Percentiles rank a stretch among this genome's conserved stretches.
phyloP scores from a whole-genome alignment of 2,888 invertebrate species.

The Orgyia antiqua region DNA sequence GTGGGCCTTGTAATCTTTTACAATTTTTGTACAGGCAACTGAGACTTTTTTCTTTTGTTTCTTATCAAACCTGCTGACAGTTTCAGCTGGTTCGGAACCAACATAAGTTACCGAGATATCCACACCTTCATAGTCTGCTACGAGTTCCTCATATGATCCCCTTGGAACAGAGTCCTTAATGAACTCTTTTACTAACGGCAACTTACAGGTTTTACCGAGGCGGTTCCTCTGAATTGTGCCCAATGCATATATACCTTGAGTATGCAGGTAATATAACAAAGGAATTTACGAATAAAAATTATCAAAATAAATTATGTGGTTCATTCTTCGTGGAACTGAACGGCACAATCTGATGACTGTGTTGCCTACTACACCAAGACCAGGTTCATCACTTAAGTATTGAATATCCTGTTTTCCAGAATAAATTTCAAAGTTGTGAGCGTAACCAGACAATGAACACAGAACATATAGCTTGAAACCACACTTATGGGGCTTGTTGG shows the following conservation, averaged over 20 bases:
- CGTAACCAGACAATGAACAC: constrained; percentile 23
- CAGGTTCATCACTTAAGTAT: constrained; percentile 6
- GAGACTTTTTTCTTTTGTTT: constrained; percentile 16
- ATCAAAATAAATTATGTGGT: constrained; percentile 1
- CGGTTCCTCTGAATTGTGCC: constrained; percentile 17
- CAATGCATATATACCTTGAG: constrained; percentile 7
- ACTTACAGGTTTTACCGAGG: constrained; percentile 11
- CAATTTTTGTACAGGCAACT: constrained; percentile 13
- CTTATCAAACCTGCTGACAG: constrained; percentile 23
- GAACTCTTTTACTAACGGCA: constrained; percentile 4
- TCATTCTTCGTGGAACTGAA: not conserved
- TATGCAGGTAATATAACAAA: constrained; percentile 25
- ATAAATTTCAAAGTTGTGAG: constrained; percentile 29
- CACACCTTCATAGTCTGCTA: constrained; percentile 9
- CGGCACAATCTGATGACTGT: not conserved
- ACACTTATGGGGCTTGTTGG: constrained; percentile 14
- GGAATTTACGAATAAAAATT: constrained; percentile 9
- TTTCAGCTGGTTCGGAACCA: constrained; percentile 17
- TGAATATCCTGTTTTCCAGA: constrained; percentile 6
- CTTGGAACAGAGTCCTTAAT: constrained; percentile 11
- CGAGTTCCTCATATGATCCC: constrained; percentile 11
- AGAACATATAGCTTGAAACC: constrained; percentile 13
- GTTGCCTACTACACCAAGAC: constrained; percentile 11
- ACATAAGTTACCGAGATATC: constrained; percentile 15
- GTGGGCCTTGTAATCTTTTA: constrained; percentile 18